These are phyloP conservation scores for Anagyrus pseudococci DNA, from an alignment of 2,888 invertebrate species.

Conservation along the genomic window DNA sequence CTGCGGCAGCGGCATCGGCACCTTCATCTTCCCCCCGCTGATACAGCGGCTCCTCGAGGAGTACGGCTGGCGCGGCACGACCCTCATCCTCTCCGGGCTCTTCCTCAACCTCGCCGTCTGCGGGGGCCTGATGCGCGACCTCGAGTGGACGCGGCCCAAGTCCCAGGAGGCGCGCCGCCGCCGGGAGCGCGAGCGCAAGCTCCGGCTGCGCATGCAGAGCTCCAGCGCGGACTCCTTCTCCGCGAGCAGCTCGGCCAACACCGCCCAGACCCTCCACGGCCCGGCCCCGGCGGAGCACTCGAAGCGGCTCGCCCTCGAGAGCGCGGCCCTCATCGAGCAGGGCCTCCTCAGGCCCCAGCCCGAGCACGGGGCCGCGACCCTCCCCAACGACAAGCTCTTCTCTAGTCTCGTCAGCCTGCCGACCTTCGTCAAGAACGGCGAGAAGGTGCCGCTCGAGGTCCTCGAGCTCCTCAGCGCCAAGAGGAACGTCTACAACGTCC, in stretches of 20 bases:
- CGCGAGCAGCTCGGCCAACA: conserved; percentile 70
- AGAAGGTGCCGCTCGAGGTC: conserved; percentile 79
- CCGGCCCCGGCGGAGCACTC: not conserved
- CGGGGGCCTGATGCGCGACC: conserved; percentile 81
- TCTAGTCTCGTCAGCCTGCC: conserved; percentile 86
- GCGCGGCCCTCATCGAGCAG: not conserved
- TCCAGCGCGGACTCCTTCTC: conserved; percentile 71
- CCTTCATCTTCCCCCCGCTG: conserved; percentile 84
- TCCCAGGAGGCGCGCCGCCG: conserved; percentile 71
- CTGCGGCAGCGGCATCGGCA: conserved; percentile 88
- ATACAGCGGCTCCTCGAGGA: conserved; percentile 76
- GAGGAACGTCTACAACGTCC: conserved; percentile 74
- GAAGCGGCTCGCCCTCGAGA: not conserved
- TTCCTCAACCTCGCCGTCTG: conserved; percentile 84
- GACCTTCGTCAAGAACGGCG: conserved; percentile 80
- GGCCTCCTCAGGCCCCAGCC: conserved; percentile 44
- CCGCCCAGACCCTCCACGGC: conserved; percentile 53
- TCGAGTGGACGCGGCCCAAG: conserved; percentile 73
- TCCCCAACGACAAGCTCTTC: conserved; percentile 69
- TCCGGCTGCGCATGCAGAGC: conserved; percentile 66
- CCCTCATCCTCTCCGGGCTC: conserved; percentile 80
- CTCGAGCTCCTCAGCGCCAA: conserved; percentile 74
- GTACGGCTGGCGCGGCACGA: conserved; percentile 85
- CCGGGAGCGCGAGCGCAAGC: conserved; percentile 68
- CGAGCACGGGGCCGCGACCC: conserved; percentile 53